Base-by-base conservation (phyloP, 2,888 invertebrate genomes). In the Amblyteles armatorius region DNA sequence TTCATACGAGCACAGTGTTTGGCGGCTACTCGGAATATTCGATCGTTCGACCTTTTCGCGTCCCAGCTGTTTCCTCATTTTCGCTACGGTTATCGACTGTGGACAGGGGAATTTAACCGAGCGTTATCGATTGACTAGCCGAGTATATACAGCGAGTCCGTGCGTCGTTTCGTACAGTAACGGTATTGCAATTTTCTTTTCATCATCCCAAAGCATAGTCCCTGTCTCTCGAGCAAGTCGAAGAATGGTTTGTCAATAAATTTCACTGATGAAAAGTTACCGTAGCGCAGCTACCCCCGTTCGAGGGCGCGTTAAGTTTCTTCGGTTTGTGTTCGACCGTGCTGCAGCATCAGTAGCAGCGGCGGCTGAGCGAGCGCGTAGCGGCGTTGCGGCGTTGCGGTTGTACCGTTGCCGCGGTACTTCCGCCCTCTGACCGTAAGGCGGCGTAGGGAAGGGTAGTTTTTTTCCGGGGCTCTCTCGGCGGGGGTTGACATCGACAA, bases 51-150 rank as follows among this genome's bases (percentile, higher is more conserved):
- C 26, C 52, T 77, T 71, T 40, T 44, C 71, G 81, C 79, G 82
- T 83, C 76, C 87, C 86, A 87, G 87, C 87, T 87, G 87, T 87
- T 87, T 87, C 67, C 73, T 72, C 69, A 79, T 74, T 65, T 76
- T 82, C 55, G 16, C n/a, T 40, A 50, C 77, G 65, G 63, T 60
- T 71, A 65, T 73, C 69, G 73, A 55, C 68, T 67, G 50, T 52
- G 76, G 71, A 77, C 82, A 72, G 55, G 50, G 78, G 63, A 79
- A 85, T 85, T 90, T 88, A 90, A 91, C 91, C 91, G 90, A 88
- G 89, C 88, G 87, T 87, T 91, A 92, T 92, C 91, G 92, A 92
- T 92, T 91, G 88, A 88, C 88, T 86, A 89, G 89, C 89, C 87
- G 87, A 87, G 87, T 87, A 86, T 86, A 50, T 19, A n/a, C 9